Percentiles rank a stretch among this genome's conserved stretches.
Conservation (phyloP, 1,140 invertebrate species). For the Lethrus apterus region DNA sequence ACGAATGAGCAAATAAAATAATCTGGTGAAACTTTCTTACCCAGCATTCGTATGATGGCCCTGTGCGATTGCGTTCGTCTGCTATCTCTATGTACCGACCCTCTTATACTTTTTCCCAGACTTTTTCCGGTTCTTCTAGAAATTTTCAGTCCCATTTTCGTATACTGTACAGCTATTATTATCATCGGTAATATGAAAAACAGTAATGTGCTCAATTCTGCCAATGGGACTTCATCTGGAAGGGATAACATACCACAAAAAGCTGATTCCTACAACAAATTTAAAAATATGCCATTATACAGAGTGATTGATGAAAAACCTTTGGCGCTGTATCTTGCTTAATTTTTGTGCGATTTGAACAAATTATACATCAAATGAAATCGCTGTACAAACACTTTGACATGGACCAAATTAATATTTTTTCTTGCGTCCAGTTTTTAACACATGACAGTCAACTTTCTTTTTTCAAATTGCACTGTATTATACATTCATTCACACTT, state of each 20-base stretch:
- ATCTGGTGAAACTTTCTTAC: too few relatives aligned
- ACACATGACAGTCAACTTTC: too few relatives aligned
- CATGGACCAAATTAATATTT: too few relatives aligned
- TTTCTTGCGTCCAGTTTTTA: too few relatives aligned
- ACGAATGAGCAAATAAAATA: too few relatives aligned
- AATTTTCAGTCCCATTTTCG: slow-evolving; percentile 66
- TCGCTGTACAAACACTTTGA: too few relatives aligned
- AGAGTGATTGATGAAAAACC: too few relatives aligned
- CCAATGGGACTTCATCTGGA: slow-evolving; percentile 57
- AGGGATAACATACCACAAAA: slow-evolving; percentile 65
- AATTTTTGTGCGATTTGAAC: not conserved
- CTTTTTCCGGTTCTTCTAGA: slow-evolving; percentile 46
- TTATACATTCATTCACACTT: not conserved
- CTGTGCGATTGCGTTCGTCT: slow-evolving; percentile 61
- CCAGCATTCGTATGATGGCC: slow-evolving; percentile 73
- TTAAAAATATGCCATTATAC: too few relatives aligned
- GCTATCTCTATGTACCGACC: slow-evolving; percentile 57
- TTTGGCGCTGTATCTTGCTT: not conserved
- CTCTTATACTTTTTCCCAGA: slow-evolving; percentile 47
- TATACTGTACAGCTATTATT: slow-evolving; percentile 69
- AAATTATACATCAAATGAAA: not conserved
- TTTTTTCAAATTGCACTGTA: too few relatives aligned
- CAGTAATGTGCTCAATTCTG: slow-evolving; percentile 70
- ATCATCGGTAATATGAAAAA: slow-evolving; percentile 81
- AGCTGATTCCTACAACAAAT: slow-evolving; percentile 54